Percentiles rank a stretch among this genome's conserved stretches.
Evolutionary conservation across 1,140 invertebrate species (phyloP).

Genomic region (silkworm (Bombyx mori)): DNA sequence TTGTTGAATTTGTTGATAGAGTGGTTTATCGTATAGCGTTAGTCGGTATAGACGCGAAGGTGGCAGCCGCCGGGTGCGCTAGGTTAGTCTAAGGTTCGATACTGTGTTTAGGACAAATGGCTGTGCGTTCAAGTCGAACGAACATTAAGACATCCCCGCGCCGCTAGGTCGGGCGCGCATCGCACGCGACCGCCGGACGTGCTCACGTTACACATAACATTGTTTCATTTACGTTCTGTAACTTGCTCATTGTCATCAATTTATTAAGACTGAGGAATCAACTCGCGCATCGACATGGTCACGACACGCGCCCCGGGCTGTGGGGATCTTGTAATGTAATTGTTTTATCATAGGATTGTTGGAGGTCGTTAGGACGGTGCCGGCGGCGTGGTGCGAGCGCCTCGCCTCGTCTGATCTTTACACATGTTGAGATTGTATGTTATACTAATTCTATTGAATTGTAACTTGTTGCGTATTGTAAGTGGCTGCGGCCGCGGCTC

Average conservation of each 20-base stretch:
- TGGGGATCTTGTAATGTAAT: conserved; percentile 16
- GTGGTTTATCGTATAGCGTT: conserved; percentile 58
- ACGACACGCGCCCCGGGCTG: conserved; percentile 47
- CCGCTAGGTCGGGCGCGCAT: conserved; percentile 26
- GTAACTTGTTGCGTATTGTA: conserved; percentile 69
- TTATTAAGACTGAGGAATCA: conserved; percentile 71
- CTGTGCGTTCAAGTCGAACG: conserved; percentile 58
- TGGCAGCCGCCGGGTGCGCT: conserved; percentile 45
- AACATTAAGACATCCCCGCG: conserved; percentile 42
- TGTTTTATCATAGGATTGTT: conserved; percentile 3
- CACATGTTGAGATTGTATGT: conserved; percentile 71
- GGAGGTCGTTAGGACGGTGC: conserved; percentile 21
- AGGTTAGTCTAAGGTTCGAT: conserved; percentile 42
- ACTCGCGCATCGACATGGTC: conserved; percentile 65
- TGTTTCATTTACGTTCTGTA: conserved; percentile 56
- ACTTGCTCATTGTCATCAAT: conserved; percentile 70
- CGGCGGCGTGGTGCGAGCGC: conserved; percentile 13
- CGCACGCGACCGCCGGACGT: conserved; percentile 33
- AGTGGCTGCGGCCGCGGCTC: conserved; percentile 37
- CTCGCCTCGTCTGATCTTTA: conserved; percentile 61
- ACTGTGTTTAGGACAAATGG: conserved; percentile 52
- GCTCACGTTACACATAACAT: conserved; percentile 64
- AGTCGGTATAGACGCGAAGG: conserved; percentile 47
- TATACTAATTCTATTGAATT: conserved; percentile 71
- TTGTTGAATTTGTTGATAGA: conserved; percentile 68